Evolutionary conservation across 2,797 vertebrate genomes (phyloP).

Genomic region (Hypotaenidia okinawae): DNA sequence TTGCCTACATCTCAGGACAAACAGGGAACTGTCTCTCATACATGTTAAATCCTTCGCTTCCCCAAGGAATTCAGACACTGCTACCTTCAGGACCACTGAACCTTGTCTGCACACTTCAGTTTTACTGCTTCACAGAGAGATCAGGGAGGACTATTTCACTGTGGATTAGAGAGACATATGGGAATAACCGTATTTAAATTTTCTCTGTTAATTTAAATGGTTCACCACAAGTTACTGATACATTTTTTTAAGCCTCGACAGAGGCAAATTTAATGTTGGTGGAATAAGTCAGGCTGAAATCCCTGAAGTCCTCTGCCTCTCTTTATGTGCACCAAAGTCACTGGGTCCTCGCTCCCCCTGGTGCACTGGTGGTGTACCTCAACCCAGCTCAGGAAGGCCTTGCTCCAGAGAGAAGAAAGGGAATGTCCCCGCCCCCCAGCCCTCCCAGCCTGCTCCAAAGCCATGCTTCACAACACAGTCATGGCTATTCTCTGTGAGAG

Average conservation of each 20-base stretch:
- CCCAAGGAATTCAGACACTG: neutral
- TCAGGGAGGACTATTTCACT: neutral
- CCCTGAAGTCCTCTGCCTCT: neutral
- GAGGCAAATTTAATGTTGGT: neutral
- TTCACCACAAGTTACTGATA: neutral
- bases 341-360: neutral
- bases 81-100: neutral
- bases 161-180: neutral
- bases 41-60: neutral
- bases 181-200: neutral
- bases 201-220: neutral
- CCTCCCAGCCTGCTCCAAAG: fast-evolving
- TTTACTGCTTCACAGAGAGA: neutral
- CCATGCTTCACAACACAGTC: neutral
- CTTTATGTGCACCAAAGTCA: neutral
- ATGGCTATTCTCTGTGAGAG: neutral
- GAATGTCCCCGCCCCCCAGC: neutral
- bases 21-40: neutral
- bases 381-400: neutral
- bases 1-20: neutral
- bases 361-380: neutral
- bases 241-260: neutral
- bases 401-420: neutral
- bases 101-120: neutral
- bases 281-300: neutral